Evolutionary conservation across 2,797 vertebrate genomes (phyloP).

Genomic region (Typhlichthys eigenmanni): DNA sequence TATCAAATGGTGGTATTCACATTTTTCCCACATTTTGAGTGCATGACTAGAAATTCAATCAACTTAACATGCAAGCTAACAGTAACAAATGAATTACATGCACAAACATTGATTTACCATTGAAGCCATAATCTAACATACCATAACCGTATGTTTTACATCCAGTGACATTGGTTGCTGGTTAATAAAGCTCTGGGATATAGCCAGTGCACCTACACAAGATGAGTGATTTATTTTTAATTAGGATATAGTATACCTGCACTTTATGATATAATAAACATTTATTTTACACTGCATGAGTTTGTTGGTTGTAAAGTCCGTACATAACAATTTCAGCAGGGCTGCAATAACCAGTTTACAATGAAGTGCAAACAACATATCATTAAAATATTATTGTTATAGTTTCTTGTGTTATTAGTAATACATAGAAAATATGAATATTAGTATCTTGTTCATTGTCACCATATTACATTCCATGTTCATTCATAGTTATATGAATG

Average conservation of each 20-base stretch:
- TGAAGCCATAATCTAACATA: not conserved
- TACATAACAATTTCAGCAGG: constrained; percentile 21
- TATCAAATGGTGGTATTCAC: too few species aligned
- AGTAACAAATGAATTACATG: too few species aligned
- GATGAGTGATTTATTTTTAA: constrained; percentile 6
- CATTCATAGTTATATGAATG: too few species aligned
- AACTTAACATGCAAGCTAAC: too few species aligned
- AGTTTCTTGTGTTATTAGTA: too few species aligned
- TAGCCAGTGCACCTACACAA: not conserved
- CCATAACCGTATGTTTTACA: not conserved
- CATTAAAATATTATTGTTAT: too few species aligned
- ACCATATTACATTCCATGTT: too few species aligned
- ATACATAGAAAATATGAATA: too few species aligned
- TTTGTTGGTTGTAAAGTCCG: constrained; percentile 8
- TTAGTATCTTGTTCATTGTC: too few species aligned
- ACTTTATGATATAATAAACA: constrained; percentile 1
- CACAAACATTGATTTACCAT: not conserved
- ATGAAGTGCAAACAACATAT: constrained; percentile 12
- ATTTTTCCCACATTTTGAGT: too few species aligned
- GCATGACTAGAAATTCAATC: too few species aligned
- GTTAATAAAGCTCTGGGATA: not conserved
- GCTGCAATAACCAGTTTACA: constrained; percentile 1
- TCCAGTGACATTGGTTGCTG: not conserved
- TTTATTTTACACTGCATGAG: not conserved
- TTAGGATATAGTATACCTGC: not conserved